phyloP scores from a whole-genome alignment of 2,797 vertebrate species.

The Siniperca obscura region DNA sequence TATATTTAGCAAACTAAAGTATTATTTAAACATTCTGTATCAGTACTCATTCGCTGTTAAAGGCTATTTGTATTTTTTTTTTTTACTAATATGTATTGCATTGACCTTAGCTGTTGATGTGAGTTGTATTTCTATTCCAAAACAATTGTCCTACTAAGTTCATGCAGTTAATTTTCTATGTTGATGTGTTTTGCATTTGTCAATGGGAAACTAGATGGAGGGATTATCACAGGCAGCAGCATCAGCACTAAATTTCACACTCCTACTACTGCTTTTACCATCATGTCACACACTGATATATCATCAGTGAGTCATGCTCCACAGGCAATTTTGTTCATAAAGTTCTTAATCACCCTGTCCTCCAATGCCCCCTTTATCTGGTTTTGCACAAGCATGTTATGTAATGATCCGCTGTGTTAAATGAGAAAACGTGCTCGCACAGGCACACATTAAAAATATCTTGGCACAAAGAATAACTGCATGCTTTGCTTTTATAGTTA shows the following conservation, averaged over 20 bases:
- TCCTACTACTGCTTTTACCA: background rate
- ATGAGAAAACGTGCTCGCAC: slow-evolving; percentile 37
- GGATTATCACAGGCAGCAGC: background rate
- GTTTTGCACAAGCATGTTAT: slow-evolving; percentile 1
- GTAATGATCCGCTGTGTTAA: slow-evolving; percentile 1
- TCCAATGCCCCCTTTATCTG: background rate
- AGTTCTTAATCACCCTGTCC: slow-evolving; percentile 3
- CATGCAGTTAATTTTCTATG: background rate
- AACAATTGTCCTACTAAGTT: background rate
- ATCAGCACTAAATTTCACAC: background rate
- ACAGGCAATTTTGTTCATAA: background rate
- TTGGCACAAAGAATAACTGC: slow-evolving; percentile 33
- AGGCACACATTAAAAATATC: slow-evolving; percentile 40
- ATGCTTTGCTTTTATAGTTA: slow-evolving; percentile 44
- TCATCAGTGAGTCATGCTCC: slow-evolving; percentile 7
- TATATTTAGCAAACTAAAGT: too few species aligned
- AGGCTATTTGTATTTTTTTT: background rate
- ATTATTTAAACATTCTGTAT: background rate
- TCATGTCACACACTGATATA: background rate
- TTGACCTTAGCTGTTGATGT: background rate
- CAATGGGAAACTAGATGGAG: background rate
- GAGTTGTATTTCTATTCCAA: background rate
- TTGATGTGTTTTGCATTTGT: background rate
- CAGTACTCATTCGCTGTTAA: background rate
- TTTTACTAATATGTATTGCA: background rate